Percentiles rank a stretch among this genome's conserved stretches.
Conservation (phyloP, 2,797 vertebrate genomes). For the Columba guinea region DNA sequence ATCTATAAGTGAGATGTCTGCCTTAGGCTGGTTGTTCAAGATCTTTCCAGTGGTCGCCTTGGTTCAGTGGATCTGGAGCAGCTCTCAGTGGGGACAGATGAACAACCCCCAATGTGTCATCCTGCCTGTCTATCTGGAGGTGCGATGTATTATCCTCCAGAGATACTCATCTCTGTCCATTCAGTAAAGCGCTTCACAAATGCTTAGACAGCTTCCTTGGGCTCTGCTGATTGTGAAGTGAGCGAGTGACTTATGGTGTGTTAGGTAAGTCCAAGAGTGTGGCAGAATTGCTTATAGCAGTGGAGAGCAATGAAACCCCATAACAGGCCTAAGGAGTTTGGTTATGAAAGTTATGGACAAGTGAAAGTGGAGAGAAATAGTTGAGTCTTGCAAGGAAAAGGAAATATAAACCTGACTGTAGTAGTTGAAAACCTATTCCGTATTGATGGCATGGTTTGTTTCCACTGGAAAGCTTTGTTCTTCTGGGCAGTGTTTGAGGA, state of each 20-base stretch:
- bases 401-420: slow-evolving; percentile 12
- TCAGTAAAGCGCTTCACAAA: background rate
- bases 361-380: background rate
- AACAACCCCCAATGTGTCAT: background rate
- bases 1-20: background rate
- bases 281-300: background rate
- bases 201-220: background rate
- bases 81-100: background rate
- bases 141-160: background rate
- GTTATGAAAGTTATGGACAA: background rate
- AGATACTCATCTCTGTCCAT: background rate
- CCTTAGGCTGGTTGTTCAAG: background rate
- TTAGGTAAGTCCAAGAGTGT: background rate
- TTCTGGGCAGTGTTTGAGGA: slow-evolving; percentile 4
- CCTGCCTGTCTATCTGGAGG: background rate
- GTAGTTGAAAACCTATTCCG: background rate
- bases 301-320: background rate
- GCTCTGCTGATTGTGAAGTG: background rate
- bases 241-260: accelerated
- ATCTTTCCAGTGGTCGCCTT: background rate
- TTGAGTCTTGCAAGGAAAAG: background rate
- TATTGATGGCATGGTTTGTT: slow-evolving; percentile 1
- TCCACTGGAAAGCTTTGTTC: slow-evolving; percentile 38
- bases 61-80: background rate
- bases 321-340: background rate